These are phyloP conservation scores for Epizoanthus scotinus DNA, from an alignment of 92 coral and sea anemone species.

Conservation along the genomic window DNA sequence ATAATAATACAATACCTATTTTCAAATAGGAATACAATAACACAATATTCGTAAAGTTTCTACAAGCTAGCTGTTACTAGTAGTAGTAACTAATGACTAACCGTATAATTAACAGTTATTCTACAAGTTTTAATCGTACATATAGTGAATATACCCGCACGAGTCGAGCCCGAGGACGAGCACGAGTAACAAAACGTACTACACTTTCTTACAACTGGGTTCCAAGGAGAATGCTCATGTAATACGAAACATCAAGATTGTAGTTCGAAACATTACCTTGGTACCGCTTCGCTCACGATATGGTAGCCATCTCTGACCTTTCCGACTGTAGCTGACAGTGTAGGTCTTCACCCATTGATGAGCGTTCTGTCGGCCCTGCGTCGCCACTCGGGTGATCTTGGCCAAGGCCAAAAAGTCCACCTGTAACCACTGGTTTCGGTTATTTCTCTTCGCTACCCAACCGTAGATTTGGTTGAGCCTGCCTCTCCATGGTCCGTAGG, in stretches of 20 bases:
- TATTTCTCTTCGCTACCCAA: slow-evolving; percentile 69
- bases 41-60: too few relatives aligned
- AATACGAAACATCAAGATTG: too few relatives aligned
- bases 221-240: neutral
- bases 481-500: slow-evolving; percentile 71
- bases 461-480: slow-evolving; percentile 70
- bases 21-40: too few relatives aligned
- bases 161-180: too few relatives aligned
- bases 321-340: slow-evolving; percentile 58
- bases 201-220: too few relatives aligned
- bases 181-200: too few relatives aligned
- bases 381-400: slow-evolving; percentile 59
- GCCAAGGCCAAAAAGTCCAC: slow-evolving; percentile 75
- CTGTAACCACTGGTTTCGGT: slow-evolving; percentile 63
- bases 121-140: too few relatives aligned
- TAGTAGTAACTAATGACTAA: too few relatives aligned
- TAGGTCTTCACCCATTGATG: slow-evolving; percentile 81
- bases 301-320: slow-evolving; percentile 53
- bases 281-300: slow-evolving; percentile 61
- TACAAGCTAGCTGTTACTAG: too few relatives aligned
- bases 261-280: slow-evolving; percentile 41
- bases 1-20: too few relatives aligned
- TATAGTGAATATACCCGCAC: too few relatives aligned
- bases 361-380: slow-evolving; percentile 79
- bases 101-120: too few relatives aligned